A percentile compares a stretch with the other conserved stretches of the same genome.
Conservation (phyloP, 2,888 invertebrate genomes). For the Diarsia mendica region DNA sequence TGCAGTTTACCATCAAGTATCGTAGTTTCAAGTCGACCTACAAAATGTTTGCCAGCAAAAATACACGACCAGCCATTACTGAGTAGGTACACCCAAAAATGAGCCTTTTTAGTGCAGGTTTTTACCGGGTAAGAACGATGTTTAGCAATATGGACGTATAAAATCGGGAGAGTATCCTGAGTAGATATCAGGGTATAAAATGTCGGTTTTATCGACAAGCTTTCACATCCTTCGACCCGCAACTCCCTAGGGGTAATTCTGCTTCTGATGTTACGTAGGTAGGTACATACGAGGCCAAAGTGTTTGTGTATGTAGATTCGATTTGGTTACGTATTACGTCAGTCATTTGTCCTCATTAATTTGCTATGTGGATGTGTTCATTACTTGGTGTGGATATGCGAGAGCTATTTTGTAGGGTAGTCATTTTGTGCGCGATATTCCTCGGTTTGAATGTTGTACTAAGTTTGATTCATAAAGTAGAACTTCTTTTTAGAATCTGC, state of each 20-base stretch:
- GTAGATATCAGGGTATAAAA: conserved; percentile 66
- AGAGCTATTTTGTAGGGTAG: conserved; percentile 5
- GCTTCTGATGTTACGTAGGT: conserved; percentile 48
- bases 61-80: conserved; percentile 36
- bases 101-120: conserved; percentile 45
- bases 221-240: conserved; percentile 62
- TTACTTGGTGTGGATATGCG: conserved; percentile 18
- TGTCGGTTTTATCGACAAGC: conserved; percentile 69
- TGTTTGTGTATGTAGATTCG: conserved; percentile 53
- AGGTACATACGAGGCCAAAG: conserved; percentile 35
- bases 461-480: neutral
- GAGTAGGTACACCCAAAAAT: conserved; percentile 35
- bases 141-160: conserved; percentile 53
- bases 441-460: conserved; percentile 3
- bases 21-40: conserved; percentile 18
- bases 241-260: conserved; percentile 63
- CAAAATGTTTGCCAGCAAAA: conserved; percentile 38
- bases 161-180: conserved; percentile 49
- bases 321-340: conserved; percentile 40
- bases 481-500: neutral
- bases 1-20: conserved; percentile 15
- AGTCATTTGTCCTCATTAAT: conserved; percentile 60
- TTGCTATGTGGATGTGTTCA: conserved; percentile 42
- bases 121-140: conserved; percentile 43
- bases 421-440: conserved; percentile 21